Conservation (phyloP, 2,113 vertebrate genomes). For the Melospiza melodia region DNA sequence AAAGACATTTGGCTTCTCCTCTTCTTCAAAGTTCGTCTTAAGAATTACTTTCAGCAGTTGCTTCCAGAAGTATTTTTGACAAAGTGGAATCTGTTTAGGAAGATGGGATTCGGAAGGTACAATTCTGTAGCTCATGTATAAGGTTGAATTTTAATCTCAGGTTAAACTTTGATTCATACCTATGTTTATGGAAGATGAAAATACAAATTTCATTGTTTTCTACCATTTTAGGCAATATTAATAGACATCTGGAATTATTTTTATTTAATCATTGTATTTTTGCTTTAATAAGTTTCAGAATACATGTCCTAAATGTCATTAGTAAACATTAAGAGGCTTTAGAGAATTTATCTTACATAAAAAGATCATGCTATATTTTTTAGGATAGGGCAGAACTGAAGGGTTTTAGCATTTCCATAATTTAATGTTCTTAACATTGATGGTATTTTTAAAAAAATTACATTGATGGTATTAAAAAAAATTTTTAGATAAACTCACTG, state of each 20-base stretch:
- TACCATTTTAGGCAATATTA: not conserved
- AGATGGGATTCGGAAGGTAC: not conserved
- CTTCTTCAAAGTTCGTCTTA: not conserved
- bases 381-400: not conserved
- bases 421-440: not conserved
- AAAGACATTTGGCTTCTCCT: conserved; percentile 17
- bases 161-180: not conserved
- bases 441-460: not conserved
- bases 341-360: not conserved
- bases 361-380: not conserved
- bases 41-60: not conserved
- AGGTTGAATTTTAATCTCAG: not conserved
- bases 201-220: not conserved
- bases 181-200: not conserved
- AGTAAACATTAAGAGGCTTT: not conserved
- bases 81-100: not conserved
- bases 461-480: not conserved
- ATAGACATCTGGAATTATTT: not conserved
- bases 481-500: not conserved
- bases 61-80: not conserved
- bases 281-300: not conserved
- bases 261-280: not conserved
- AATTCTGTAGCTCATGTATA: not conserved
- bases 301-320: not conserved
- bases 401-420: not conserved